Percentiles rank a stretch among this genome's conserved stretches.
Conservation (phyloP, 2,888 invertebrate genomes). For the Drosophila parthenogenetica region DNA sequence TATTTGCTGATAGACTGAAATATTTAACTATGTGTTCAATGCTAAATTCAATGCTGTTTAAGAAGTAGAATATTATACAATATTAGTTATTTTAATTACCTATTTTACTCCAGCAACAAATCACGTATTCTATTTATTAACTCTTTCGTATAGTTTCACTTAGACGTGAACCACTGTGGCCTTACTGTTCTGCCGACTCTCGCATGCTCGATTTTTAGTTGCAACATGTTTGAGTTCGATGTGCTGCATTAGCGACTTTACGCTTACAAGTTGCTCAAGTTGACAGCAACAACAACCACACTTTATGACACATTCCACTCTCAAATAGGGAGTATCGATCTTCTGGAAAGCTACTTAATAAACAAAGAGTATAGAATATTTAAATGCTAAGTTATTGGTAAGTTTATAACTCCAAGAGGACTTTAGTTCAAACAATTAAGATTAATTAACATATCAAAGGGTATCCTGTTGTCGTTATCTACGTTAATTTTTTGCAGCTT, state of each 20-base stretch:
- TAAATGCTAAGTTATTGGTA: background rate
- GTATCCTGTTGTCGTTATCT: slow-evolving; percentile 16
- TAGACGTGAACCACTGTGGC: background rate
- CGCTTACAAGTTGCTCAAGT: slow-evolving; percentile 6
- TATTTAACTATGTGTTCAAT: too few relatives aligned
- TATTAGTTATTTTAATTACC: too few relatives aligned
- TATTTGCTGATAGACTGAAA: background rate
- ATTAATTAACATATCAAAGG: slow-evolving; percentile 2
- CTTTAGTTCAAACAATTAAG: too few relatives aligned
- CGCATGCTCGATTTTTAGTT: slow-evolving; percentile 20
- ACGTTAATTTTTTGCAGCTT: background rate
- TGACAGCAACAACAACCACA: slow-evolving; percentile 8
- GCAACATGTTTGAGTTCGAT: slow-evolving; percentile 69
- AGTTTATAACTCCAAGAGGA: too few relatives aligned
- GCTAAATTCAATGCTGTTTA: too few relatives aligned
- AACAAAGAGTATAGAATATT: background rate
- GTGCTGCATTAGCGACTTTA: slow-evolving; percentile 43
- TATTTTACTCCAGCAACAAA: too few relatives aligned
- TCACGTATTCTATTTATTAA: too few relatives aligned
- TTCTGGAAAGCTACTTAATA: background rate
- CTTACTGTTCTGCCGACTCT: slow-evolving; percentile 42
- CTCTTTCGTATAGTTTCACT: too few relatives aligned
- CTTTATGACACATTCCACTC: background rate
- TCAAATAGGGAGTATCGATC: background rate
- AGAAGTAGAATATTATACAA: too few relatives aligned